A percentile compares a stretch with the other conserved stretches of the same genome.
These are phyloP conservation scores for Pseudolaguvia tuberculata DNA, from an alignment of 2,113 vertebrate species.

Conservation along the genomic window DNA sequence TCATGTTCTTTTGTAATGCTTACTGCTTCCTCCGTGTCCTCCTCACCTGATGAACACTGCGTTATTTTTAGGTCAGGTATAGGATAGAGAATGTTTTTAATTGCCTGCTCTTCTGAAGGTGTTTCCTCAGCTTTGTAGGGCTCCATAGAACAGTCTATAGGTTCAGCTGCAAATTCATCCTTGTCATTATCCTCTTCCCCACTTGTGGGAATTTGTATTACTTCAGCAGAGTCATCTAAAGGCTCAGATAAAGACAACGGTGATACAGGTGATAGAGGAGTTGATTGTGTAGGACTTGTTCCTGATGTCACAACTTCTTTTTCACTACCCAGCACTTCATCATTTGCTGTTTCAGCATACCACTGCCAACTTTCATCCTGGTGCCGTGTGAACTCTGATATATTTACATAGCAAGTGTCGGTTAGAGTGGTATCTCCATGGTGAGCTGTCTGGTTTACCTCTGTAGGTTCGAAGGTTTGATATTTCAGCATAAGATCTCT, in stretches of 20 bases:
- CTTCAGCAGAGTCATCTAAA: slow-evolving; percentile 62
- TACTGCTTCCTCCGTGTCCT: slow-evolving; percentile 80
- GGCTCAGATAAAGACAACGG: slow-evolving; percentile 57
- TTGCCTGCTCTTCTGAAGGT: slow-evolving; percentile 66
- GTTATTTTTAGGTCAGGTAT: slow-evolving; percentile 98
- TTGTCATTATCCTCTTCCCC: slow-evolving; percentile 45
- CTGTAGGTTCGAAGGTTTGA: slow-evolving; percentile 73
- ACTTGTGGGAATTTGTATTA: slow-evolving; percentile 55
- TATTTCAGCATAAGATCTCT: slow-evolving; percentile 72
- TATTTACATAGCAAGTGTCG: slow-evolving; percentile 81
- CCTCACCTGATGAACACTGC: slow-evolving; percentile 91
- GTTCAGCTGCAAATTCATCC: slow-evolving; percentile 33
- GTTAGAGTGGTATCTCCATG: slow-evolving; percentile 68
- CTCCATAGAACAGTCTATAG: slow-evolving; percentile 48
- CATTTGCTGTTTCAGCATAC: slow-evolving; percentile 72
- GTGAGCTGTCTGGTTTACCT: slow-evolving; percentile 70
- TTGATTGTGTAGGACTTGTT: slow-evolving; percentile 67
- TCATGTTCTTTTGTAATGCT: slow-evolving; percentile 77
- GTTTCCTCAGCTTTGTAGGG: slow-evolving; percentile 56
- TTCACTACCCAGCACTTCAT: slow-evolving; percentile 76
- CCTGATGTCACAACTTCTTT: slow-evolving; percentile 68
- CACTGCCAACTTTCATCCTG: slow-evolving; percentile 66
- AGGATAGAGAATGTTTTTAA: slow-evolving; percentile 76
- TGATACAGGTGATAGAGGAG: slow-evolving; percentile 48
- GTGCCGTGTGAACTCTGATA: slow-evolving; percentile 65